A percentile compares a stretch with the other conserved stretches of the same genome.
Conservation (phyloP, 2,888 invertebrate species). For the Palloptera scutellata region DNA sequence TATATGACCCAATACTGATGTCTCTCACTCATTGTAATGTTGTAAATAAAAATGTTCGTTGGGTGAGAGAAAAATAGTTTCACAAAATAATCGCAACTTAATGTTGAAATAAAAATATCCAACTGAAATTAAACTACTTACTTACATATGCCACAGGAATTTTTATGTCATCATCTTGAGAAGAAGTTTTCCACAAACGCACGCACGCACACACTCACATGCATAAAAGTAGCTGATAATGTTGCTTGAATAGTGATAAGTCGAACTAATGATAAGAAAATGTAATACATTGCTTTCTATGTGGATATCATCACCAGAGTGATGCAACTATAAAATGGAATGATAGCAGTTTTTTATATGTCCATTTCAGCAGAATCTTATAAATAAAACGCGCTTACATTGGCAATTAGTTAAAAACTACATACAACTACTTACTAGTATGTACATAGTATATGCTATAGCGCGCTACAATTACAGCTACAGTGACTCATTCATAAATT, state of each 20-base stretch:
- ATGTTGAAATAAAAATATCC: too few relatives aligned
- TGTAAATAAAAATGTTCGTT: too few relatives aligned
- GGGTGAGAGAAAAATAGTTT: too few relatives aligned
- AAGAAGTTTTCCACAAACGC: not conserved
- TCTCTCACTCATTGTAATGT: too few relatives aligned
- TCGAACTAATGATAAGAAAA: not conserved
- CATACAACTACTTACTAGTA: constrained; percentile 3
- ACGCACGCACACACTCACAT: not conserved
- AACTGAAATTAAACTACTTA: not conserved
- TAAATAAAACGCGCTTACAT: constrained; percentile 4
- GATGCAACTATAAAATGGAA: not conserved
- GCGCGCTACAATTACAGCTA: too few relatives aligned
- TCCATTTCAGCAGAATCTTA: not conserved
- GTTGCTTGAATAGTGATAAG: not conserved
- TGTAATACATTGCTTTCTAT: not conserved
- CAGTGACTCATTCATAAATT: too few relatives aligned
- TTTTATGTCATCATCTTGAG: constrained; percentile 11
- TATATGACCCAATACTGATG: too few relatives aligned
- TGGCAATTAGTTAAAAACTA: constrained; percentile 11
- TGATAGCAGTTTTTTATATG: not conserved
- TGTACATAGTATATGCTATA: not conserved
- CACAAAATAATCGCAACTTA: too few relatives aligned
- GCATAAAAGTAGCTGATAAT: not conserved
- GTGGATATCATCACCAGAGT: not conserved
- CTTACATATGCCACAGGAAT: not conserved